Percentiles rank a stretch among this genome's conserved stretches.
phyloP scores from a whole-genome alignment of 2,113 vertebrate genomes.

The Cettia cetti region DNA sequence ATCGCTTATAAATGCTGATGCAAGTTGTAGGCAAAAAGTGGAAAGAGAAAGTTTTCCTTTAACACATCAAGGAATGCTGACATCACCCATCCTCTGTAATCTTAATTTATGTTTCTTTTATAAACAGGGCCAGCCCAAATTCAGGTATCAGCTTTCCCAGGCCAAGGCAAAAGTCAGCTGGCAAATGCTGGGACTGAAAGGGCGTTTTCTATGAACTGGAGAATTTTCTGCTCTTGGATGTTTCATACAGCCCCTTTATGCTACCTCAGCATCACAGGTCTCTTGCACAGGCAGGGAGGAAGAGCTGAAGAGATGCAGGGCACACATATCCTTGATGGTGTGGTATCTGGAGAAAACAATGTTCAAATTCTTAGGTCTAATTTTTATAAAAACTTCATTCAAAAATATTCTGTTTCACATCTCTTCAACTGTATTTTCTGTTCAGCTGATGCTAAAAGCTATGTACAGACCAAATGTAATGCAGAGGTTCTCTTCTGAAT shows the following conservation, averaged over 20 bases:
- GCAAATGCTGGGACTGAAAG: not conserved
- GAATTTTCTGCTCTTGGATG: not conserved
- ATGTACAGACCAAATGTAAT: not conserved
- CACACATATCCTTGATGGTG: fast-evolving
- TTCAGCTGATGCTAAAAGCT: not conserved
- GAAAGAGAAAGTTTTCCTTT: not conserved
- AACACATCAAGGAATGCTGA: not conserved
- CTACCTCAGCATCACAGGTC: not conserved
- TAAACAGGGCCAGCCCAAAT: not conserved
- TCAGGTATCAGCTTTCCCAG: not conserved
- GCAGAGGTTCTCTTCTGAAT: not conserved
- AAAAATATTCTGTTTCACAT: not conserved
- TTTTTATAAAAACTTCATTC: not conserved
- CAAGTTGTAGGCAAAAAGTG: not conserved
- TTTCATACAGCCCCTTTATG: not conserved
- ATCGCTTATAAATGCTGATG: not conserved
- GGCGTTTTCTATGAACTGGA: not conserved
- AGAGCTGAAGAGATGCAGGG: not conserved
- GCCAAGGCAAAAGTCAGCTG: not conserved
- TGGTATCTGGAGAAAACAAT: not conserved
- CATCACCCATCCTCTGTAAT: not conserved
- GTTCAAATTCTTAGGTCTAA: not conserved
- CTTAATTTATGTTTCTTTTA: not conserved
- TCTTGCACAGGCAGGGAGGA: not conserved
- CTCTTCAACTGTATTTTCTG: not conserved